Evolutionary conservation across 2,113 vertebrate genomes (phyloP), one percentile per base, ranked within the genome.

Genomic region (Scomber scombrus): DNA sequence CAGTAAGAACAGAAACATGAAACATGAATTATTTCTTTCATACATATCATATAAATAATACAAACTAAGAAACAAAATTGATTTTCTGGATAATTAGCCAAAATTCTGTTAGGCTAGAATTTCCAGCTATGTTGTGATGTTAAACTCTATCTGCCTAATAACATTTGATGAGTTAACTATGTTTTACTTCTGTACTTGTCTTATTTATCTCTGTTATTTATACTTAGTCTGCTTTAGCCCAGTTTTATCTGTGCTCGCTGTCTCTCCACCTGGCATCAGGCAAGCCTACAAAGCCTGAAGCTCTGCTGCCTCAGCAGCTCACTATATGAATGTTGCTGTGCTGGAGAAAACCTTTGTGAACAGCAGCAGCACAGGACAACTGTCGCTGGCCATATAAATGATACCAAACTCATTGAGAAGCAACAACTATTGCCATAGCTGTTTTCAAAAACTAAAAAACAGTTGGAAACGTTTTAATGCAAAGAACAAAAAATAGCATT

Each of bases 291-390:
- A 83, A 88, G 84, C 64, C 75, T 46, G 23, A 63, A 67, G 73
- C 62, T 29, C 67, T 84, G 88, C 89, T 84, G 82, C 67, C 70
- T 92, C 93, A 91, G 86, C 90, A 90, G 80, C 57, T 78, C 76
- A 71, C 61, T 52, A 61, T 63, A 14, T 86, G 60, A 85, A 86
- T 87, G 89, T 88, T 91, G 90, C 89, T 85, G 85, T 11, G 86
- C 3, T 85, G 63, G 75, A 85, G 52, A 89, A 91, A 90, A 85
- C 75, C 85, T 86, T 87, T 92, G 88, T 89, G 61, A 55, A 21
- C 1, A 40, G 21, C 40, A 11, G 56, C 34, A 58, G 52, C 62
- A 40, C 47, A n/a, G 49, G 43, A 29, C 15, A 21, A 31, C 14
- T 63, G 5, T 61, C 50, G 8, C 19, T 15, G 72, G 13, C 5